Evolutionary conservation across 2,888 invertebrate species (phyloP), one percentile per base, ranked within the genome.

Genomic region (Rhamnusium bicolor): DNA sequence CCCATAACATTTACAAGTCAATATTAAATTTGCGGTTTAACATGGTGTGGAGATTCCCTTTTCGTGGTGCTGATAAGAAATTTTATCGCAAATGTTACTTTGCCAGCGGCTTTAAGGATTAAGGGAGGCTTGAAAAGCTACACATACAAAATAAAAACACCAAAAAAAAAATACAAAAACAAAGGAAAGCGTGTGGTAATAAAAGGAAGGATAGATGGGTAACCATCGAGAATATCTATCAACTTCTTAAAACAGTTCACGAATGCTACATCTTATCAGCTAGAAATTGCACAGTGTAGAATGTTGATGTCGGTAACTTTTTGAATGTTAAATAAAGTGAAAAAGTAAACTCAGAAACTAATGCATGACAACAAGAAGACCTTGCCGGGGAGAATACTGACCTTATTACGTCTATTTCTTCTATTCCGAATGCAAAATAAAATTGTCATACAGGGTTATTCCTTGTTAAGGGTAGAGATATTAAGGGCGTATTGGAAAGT

Each of bases 161-260:
- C n/a, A n/a, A 40, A 40, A 40, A 40, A 24, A 24, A 54, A 54
- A 21, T n/a, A n/a, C n/a, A 21, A 54, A 54, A 58, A 58, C 58
- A 58, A 58, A 58, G 58, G 32, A 8, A 10, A 14, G 14, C 10
- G 27, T 16, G 58, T 16, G 32, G 29, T 58, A n/a, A 16, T 27
- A 32, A 29, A 58, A 58, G 29, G 8, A n/a, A 16, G 58, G 29
- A 29, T 58, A 24, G 19, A 54, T 14, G 19, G 24, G 54, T 24
- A 54, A 19, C 58, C 58, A 29, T 29, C 16, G 16, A 29, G 32
- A 32, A n/a, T 40, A 40, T 40, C n/a, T 40, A 40, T 40, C 40
- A 40, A 40, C 1, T 10, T 10, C n/a, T 40, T 40, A n/a, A 40
- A 12, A 40, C 40, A 40, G n/a, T n/a, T 40, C 29, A 29, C 58